Evolutionary conservation across 2,797 vertebrate genomes (phyloP), one percentile per base, ranked within the genome.

Genomic region (Myotis vivesi): DNA sequence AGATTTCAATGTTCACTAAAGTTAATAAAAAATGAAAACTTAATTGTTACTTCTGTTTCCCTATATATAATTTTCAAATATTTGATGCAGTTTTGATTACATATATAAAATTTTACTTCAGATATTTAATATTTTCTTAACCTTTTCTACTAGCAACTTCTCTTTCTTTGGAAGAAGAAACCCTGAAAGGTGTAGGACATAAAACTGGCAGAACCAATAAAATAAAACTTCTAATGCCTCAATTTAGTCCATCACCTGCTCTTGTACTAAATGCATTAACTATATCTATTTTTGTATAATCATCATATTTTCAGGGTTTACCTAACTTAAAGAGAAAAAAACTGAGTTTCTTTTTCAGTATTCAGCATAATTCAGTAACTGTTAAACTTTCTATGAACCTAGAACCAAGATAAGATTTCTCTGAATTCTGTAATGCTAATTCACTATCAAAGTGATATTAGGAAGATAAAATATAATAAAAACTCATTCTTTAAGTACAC

Each of bases 281-380:
- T 17, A 57, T 11, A 84, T 73, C 49, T 94, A 92, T 51, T 76
- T 86, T 72, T 89, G 44, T 84, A 87, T 12, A 77, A 75, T 92
- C 53, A 92, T 62, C 25, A 46, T 36, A 80, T 81, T 94, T 89
- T 94, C 71, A 84, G 33, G 25, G 55, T 83, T 94, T 94, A 86
- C 22, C 79, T 55, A 80, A 89, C 22, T 89, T 53, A 89, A 89
- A 81, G 19, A 72, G 36, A 38, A 68, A 84, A 93, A 82, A 53
- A 73, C 49, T 64, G 91, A 87, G 85, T 92, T 94, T 92, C 89
- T 80, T 96, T 94, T 89, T 91, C 55, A 94, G 33, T 91, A 87
- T 77, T 15, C 91, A 81, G 38, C 59, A 92, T 76, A 49, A 80
- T 87, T 11, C 16, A 82, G 20, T 89, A 95, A 89, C 38, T 94